Conservation (phyloP, 2,888 invertebrate species). For the Parasteatoda lunata region DNA sequence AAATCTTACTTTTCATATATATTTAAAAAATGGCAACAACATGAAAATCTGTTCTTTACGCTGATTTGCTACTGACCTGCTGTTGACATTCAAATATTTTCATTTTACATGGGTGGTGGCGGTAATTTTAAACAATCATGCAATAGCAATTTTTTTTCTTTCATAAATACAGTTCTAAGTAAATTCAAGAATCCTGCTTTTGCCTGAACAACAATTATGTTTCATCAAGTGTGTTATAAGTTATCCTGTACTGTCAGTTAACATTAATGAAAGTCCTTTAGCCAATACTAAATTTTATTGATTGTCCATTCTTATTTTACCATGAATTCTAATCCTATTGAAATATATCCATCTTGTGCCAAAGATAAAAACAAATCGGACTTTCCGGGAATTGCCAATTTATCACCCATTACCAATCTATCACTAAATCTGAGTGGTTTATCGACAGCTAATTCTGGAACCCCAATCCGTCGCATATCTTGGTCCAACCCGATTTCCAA, state of each 20-base stretch:
- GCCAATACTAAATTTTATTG: no score
- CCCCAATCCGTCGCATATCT: slow-evolving; percentile 59
- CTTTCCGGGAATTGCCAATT: neutral
- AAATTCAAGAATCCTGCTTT: no score
- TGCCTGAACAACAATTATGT: no score
- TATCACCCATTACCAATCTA: slow-evolving; percentile 60
- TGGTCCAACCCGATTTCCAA: slow-evolving; percentile 50
- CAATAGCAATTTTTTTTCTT: no score
- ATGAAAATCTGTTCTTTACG: neutral
- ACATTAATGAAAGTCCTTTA: no score
- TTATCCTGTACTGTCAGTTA: no score
- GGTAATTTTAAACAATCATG: slow-evolving; percentile 7
- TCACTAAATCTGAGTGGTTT: slow-evolving; percentile 50
- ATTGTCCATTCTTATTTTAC: neutral
- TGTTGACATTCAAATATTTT: slow-evolving; percentile 17
- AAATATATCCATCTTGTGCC: neutral
- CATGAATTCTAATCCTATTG: neutral
- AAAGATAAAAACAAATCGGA: neutral
- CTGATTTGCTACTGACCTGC: neutral
- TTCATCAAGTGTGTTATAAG: no score
- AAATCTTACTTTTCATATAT: neutral
- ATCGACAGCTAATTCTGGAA: slow-evolving; percentile 32
- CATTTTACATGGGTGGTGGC: slow-evolving; percentile 26
- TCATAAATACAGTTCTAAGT: no score
- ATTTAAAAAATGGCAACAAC: neutral